Base-by-base conservation (phyloP, 2,797 vertebrate genomes). In the Diplodus puntazzo region DNA sequence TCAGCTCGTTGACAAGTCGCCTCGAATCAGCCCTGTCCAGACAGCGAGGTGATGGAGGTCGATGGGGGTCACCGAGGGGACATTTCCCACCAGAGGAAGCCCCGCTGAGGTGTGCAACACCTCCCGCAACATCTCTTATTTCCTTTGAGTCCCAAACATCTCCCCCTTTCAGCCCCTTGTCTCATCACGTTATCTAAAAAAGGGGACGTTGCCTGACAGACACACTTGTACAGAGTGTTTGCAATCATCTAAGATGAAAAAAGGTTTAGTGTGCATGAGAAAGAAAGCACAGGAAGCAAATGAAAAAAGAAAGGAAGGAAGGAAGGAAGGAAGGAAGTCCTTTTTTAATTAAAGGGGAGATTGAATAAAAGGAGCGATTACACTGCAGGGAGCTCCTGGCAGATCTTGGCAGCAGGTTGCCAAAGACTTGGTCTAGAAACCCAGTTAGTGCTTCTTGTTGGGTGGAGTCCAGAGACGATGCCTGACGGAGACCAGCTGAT, bases 391-490 rank as follows among this genome's bases (percentile, higher is more conserved):
- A 27, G 55, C 75, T 82, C 27, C 50, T 4, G 61, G 73, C 67
- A 27, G 39, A 34, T 69, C 74, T 72, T 55, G 62, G 69, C 64
- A 74, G 80, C 74, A 53, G 60, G 43, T 71, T 70, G 69, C 70
- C 1, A 62, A 66, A 60, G 58, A 67, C 63, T 64, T 69, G 82
- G 61, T 88, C 84, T 53, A 83, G 73, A 91, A 85, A 88, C 82
- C 72, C 27, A 69, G 74, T 82, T 90, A 76, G 57, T n/a, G 70
- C 58, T 69, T 43, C 75, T 73, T 21, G n/a, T n/a, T 90, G 87
- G 85, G 48, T 0, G 0, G 11, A 25, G 1, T 55, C 81, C 87
- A 88, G 84, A 65, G 54, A 73, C 6, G 23, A 43, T 1, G 63
- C 13, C 75, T 67, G 52, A 58, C 65, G 14, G 57, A 72, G 72